Percentiles rank a stretch among this genome's conserved stretches.
Conservation (phyloP, 2,888 invertebrate genomes). For the Cheiracanthium punctorium region DNA sequence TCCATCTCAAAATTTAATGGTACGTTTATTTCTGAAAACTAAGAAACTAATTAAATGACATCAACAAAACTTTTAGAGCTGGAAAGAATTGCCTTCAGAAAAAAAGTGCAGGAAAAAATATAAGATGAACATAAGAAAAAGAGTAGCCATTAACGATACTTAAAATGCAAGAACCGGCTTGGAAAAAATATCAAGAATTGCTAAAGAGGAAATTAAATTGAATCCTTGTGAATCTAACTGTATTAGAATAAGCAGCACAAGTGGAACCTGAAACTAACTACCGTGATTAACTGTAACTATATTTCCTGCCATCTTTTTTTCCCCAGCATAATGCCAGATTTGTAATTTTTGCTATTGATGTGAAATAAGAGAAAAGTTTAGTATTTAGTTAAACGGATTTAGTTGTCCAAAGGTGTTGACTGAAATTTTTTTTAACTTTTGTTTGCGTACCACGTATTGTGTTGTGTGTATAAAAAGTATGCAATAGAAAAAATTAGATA, state of each 20-base stretch:
- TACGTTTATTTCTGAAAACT: neutral
- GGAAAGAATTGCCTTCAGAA: neutral
- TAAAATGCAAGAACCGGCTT: constrained; percentile 23
- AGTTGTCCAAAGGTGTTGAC: constrained; percentile 34
- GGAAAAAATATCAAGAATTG: constrained; percentile 1
- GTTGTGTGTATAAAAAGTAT: neutral
- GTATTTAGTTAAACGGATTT: constrained; percentile 34
- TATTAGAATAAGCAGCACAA: constrained; percentile 52
- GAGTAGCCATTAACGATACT: neutral
- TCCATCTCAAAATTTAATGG: neutral
- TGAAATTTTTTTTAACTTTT: neutral
- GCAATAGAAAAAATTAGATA: too few species aligned
- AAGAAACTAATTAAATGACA: neutral
- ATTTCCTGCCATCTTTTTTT: constrained; percentile 37
- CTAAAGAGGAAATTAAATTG: constrained; percentile 37
- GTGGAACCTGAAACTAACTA: constrained; percentile 47
- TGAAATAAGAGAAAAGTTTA: constrained; percentile 33
- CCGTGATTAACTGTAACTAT: constrained; percentile 42
- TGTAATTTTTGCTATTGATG: constrained; percentile 9
- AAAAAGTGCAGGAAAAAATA: neutral
- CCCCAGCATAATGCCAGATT: neutral
- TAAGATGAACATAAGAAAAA: neutral
- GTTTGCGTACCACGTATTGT: neutral
- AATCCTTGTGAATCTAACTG: constrained; percentile 45
- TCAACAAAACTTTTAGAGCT: neutral